Evolutionary conservation across 1,140 invertebrate species (phyloP), one percentile per base, ranked within the genome.

Genomic region (Glossosoma conforme): DNA sequence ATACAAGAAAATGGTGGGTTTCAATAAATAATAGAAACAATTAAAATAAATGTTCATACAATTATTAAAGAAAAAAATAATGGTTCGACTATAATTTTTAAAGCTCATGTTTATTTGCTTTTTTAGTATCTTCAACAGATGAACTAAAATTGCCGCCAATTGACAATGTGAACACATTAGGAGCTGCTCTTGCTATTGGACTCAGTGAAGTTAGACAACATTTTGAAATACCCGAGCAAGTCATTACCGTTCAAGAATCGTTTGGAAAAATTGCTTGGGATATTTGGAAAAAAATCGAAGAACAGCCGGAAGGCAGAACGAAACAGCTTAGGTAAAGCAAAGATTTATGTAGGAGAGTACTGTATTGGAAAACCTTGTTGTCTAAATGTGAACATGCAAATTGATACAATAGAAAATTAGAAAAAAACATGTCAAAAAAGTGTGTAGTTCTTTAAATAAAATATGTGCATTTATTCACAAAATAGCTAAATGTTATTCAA

Each of bases 251-350:
- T 13, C 38, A 48, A 36, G 44, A 54, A 14, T 48, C 44, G 32
- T 58, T 58, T 48, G 47, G 36, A 13, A 52, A 50, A 18, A 53
- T 58, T 21, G 51, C 56, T 3, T 54, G 35, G 47, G 52, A 46
- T 15, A 58, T 58, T 35, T 58, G 51, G 51, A 47, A 10, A 4
- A 45, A 54, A 43, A 33, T 54, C 9, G 43, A 58, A 22, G 33
- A 36, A n/a, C 44, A 47, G 21, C n/a, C 38, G 2, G 13, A 20
- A 13, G 35, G 22, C 1, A 46, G 33, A 47, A 2, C 2, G 15
- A 37, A 37, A n/a, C 14, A 17, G 2, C 2, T 36, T 11, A n/a
- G 2, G 13, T 33, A 11, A 11, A n/a, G n/a, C n/a, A n/a, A n/a
- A n/a, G n/a, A n/a, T n/a, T n/a, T n/a, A n/a, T n/a, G n/a, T n/a